Percentiles rank a stretch among this genome's conserved stretches.
These are phyloP conservation scores for Rotaria magnacalcarata DNA, from an alignment of 2,888 invertebrate species.

Conservation along the genomic window DNA sequence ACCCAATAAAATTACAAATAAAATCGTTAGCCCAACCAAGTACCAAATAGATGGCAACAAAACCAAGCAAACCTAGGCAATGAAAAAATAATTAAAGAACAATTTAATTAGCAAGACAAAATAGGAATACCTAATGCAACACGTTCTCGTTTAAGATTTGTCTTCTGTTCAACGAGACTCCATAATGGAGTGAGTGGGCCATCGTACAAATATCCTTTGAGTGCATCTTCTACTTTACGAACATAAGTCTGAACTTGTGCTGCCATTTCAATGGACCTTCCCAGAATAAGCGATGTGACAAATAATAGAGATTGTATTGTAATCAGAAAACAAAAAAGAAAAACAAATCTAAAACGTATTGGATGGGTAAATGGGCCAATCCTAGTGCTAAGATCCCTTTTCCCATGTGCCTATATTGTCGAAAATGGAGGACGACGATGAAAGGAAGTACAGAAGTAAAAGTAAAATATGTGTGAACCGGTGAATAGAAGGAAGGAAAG, in stretches of 20 bases:
- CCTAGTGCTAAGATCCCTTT: not conserved
- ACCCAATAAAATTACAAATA: constrained; percentile 46
- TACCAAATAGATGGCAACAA: constrained; percentile 41
- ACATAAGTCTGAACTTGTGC: not conserved
- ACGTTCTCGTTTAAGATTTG: constrained; percentile 44
- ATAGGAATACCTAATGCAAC: constrained; percentile 37
- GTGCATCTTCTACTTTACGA: not conserved
- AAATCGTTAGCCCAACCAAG: constrained; percentile 46
- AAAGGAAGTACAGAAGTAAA: too few relatives aligned
- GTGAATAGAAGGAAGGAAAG: too few relatives aligned
- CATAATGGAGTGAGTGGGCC: not conserved
- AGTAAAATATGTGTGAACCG: too few relatives aligned
- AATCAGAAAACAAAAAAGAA: not conserved
- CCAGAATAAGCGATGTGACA: not conserved
- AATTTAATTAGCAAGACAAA: not conserved
- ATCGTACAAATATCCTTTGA: not conserved
- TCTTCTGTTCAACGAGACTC: constrained; percentile 33
- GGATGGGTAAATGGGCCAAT: not conserved
- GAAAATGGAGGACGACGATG: too few relatives aligned
- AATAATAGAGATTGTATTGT: too few relatives aligned
- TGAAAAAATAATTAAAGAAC: not conserved
- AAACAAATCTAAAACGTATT: not conserved
- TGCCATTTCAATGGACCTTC: not conserved
- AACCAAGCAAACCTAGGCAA: constrained; percentile 38
- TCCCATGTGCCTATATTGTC: too few relatives aligned